phyloP scores from a whole-genome alignment of 2,888 invertebrate species.

The Trissonchulus sp. region DNA sequence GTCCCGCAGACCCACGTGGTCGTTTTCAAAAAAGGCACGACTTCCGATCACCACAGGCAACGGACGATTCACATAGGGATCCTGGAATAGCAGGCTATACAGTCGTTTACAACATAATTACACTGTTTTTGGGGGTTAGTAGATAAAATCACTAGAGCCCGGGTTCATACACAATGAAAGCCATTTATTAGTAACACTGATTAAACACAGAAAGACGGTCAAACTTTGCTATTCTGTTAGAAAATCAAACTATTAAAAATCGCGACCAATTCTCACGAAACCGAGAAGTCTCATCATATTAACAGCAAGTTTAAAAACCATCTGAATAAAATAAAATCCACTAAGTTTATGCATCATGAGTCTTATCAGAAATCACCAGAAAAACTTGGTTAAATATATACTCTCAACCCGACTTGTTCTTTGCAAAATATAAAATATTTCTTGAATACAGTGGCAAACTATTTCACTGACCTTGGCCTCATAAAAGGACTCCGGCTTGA shows the following conservation, averaged over 20 bases:
- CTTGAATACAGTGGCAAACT: too few species aligned
- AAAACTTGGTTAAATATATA: background rate
- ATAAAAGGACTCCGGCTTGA: constrained; percentile 28
- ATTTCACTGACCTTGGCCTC: constrained; percentile 27
- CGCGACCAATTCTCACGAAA: background rate
- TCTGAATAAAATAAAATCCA: too few species aligned
- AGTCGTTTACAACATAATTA: too few species aligned
- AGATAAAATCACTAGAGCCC: background rate
- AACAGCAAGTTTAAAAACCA: background rate
- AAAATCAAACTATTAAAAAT: background rate
- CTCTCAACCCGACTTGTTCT: too few species aligned
- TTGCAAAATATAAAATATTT: too few species aligned
- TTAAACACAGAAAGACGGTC: too few species aligned
- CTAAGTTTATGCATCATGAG: too few species aligned
- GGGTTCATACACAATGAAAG: too few species aligned
- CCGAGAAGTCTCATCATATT: background rate
- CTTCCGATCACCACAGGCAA: constrained; percentile 26
- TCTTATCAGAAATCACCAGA: background rate
- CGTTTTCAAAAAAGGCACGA: background rate
- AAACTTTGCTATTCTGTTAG: too few species aligned
- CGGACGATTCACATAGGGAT: constrained; percentile 24
- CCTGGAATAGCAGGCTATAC: constrained; percentile 29
- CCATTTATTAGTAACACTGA: too few species aligned
- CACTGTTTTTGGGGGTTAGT: background rate
- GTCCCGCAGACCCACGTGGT: constrained; percentile 11